Conservation (phyloP, 1,140 invertebrate species). For the Neodiprion pinetum region DNA sequence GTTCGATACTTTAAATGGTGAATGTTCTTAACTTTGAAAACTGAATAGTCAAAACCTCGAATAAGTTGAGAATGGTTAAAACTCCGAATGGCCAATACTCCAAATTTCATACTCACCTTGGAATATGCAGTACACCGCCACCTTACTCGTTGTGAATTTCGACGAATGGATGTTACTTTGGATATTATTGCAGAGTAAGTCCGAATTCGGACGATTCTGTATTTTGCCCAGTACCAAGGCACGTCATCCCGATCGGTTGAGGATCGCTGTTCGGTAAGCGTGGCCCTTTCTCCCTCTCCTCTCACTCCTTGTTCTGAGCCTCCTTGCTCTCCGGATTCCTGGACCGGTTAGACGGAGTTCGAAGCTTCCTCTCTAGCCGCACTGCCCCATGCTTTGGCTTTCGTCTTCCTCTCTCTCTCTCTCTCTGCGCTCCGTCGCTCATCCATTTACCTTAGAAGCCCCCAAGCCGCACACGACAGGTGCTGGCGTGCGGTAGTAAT, state of each 20-base stretch:
- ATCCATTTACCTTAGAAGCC: slow-evolving; percentile 9
- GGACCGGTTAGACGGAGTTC: slow-evolving; percentile 53
- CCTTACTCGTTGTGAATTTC: too few relatives aligned
- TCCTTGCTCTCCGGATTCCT: slow-evolving; percentile 45
- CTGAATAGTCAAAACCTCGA: too few relatives aligned
- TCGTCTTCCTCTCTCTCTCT: slow-evolving; percentile 27
- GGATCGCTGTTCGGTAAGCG: slow-evolving; percentile 53
- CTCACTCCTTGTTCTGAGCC: neutral
- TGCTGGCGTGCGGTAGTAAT: slow-evolving; percentile 6
- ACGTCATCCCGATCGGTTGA: slow-evolving; percentile 33
- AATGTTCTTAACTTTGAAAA: too few relatives aligned
- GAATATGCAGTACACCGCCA: too few relatives aligned
- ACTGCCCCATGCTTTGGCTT: slow-evolving; percentile 17
- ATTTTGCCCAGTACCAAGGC: too few relatives aligned
- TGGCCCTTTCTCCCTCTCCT: slow-evolving; percentile 39
- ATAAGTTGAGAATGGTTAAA: too few relatives aligned
- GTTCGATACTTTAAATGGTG: too few relatives aligned
- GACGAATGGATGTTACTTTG: too few relatives aligned
- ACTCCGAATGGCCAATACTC: too few relatives aligned
- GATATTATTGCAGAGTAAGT: too few relatives aligned
- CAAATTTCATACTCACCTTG: too few relatives aligned
- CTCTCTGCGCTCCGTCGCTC: slow-evolving; percentile 17
- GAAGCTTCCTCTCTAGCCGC: slow-evolving; percentile 32
- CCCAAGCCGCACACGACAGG: slow-evolving; percentile 16
- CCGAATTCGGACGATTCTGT: too few relatives aligned